Evolutionary conservation across 2,113 vertebrate species (phyloP), one percentile per base, ranked within the genome.

Genomic region (Ictalurus furcatus): DNA sequence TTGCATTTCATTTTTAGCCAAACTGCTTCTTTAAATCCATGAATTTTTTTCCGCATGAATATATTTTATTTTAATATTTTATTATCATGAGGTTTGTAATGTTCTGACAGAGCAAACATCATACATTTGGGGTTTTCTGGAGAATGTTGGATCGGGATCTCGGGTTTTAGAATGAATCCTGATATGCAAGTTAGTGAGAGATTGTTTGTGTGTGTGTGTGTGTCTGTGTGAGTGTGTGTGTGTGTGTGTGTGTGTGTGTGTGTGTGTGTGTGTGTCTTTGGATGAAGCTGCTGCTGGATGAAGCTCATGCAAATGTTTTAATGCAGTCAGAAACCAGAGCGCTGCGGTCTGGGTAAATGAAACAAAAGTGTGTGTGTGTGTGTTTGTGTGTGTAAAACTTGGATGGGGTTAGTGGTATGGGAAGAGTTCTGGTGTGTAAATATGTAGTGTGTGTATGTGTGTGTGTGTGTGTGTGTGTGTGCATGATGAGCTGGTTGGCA

Each of bases 361-460:
- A 89, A 73, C 61, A 56, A 88, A 76, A 84, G 30, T 69, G 48
- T 40, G 65, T 87, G 37, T 87, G 74, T 78, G 74, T 74, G 69
- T 73, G 30, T 37, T 9, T 52, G n/a, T 63, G 21, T 87, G 63
- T 21, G 40, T 81, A 63, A 16, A 52, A 87, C 28, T 85, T 71
- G n/a, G 85, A 25, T 34, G 54, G 34, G 34, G 85, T 89, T 89
- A 79, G 90, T 73, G 85, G 78, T 89, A 85, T 91, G 91, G 85
- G 89, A 91, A 91, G 89, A 87, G 21, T n/a, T 52, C 61, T 88
- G 73, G 73, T 80, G 84, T 90, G 89, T 88, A 88, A 91, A 88
- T 89, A 84, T 86, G 63, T 79, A 34, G 34, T 34, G 34, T 34
- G 34, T 34, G 34, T 34, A 34, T 67, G 76, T 63, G 40, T 81